Percentiles rank a stretch among this genome's conserved stretches.
Conservation (phyloP, 2,797 vertebrate species). For the Melanotaenia maccullochi region DNA sequence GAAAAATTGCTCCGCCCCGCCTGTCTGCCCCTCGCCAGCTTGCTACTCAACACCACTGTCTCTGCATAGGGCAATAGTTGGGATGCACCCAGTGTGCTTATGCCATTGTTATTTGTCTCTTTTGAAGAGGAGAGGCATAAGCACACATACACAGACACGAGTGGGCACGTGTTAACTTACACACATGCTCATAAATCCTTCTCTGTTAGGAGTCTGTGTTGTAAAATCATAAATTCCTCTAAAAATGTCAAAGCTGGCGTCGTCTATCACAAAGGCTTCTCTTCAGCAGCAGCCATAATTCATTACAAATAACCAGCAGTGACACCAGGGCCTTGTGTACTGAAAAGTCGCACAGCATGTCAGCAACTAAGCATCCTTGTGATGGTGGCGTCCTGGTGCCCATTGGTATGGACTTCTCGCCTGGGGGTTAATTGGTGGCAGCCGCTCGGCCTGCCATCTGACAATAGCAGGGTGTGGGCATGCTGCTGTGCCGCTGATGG, state of each 20-base stretch:
- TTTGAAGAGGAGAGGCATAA: constrained; percentile 55
- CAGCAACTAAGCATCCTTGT: constrained; percentile 33
- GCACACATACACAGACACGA: constrained; percentile 17
- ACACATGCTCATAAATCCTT: constrained; percentile 50
- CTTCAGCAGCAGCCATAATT: constrained; percentile 35
- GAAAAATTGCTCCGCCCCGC: constrained; percentile 63
- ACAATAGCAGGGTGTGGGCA: constrained; percentile 62
- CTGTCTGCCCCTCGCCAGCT: constrained; percentile 57
- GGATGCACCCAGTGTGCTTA: constrained; percentile 60
- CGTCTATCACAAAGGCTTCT: constrained; percentile 50
- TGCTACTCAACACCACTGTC: constrained; percentile 50
- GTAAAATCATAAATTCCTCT: constrained; percentile 47
- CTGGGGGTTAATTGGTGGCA: constrained; percentile 77
- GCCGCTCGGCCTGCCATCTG: constrained; percentile 49
- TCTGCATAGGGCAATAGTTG: constrained; percentile 58
- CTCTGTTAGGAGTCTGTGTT: constrained; percentile 28
- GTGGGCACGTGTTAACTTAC: constrained; percentile 38
- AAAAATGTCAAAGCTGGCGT: constrained; percentile 56
- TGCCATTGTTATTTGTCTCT: constrained; percentile 68
- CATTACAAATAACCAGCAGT: constrained; percentile 36
- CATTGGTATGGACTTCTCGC: constrained; percentile 37
- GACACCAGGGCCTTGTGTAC: constrained; percentile 6
- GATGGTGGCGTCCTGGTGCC: constrained; percentile 38
- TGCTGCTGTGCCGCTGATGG: constrained; percentile 63
- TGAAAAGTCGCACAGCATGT: constrained; percentile 41